Conservation (phyloP, 64 coral and sea anemone species). For the Orbicella faveolata region DNA sequence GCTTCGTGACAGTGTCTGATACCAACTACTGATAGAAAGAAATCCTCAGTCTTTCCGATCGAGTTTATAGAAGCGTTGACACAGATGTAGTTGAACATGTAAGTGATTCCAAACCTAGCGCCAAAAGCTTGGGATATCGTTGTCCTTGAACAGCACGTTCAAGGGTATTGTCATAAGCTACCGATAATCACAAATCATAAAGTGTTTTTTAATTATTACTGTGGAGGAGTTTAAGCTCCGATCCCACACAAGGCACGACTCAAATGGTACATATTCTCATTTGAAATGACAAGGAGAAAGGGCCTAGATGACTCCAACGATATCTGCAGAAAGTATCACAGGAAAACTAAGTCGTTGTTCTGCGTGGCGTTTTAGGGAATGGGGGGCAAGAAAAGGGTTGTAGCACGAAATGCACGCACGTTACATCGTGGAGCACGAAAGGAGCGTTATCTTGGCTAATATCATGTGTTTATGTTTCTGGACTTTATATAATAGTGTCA, state of each 20-base stretch:
- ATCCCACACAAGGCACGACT: not conserved
- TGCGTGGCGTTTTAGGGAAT: not conserved
- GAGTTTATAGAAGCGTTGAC: slow-evolving; percentile 7
- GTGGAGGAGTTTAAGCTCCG: not conserved
- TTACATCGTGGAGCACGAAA: not conserved
- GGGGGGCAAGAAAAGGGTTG: not conserved
- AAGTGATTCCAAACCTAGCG: slow-evolving; percentile 17
- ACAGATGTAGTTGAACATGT: not conserved
- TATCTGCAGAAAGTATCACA: not conserved
- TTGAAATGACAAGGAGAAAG: not conserved
- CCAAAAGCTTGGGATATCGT: not conserved
- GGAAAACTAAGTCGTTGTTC: not conserved
- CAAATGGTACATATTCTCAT: not conserved
- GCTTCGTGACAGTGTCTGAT: not conserved
- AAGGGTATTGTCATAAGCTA: not conserved
- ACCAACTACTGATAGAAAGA: not conserved
- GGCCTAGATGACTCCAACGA: not conserved
- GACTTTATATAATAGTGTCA: slow-evolving; percentile 35
- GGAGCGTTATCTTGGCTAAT: slow-evolving; percentile 22
- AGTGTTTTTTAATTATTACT: slow-evolving; percentile 33
- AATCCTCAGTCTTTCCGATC: not conserved
- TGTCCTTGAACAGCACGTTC: not conserved
- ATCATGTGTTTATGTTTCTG: slow-evolving; percentile 57
- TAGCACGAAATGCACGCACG: slow-evolving; percentile 9
- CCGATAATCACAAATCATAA: not conserved